phyloP scores from a whole-genome alignment of 2,888 invertebrate species.

The Fissipunctia ypsillon region DNA sequence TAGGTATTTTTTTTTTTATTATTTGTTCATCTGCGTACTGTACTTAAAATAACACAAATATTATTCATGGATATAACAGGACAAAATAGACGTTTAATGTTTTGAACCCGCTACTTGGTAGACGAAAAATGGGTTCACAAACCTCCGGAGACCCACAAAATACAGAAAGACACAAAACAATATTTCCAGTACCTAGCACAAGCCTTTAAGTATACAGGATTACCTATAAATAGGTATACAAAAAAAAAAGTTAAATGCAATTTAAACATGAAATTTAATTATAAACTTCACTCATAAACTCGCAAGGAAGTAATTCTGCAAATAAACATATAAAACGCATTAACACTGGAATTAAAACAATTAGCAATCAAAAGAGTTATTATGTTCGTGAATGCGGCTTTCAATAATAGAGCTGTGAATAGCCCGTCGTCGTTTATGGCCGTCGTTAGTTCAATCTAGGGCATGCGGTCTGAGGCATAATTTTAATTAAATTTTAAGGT shows the following conservation, averaged over 20 bases:
- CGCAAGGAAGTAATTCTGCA: conserved; percentile 10
- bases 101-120: no score
- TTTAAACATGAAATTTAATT: conserved; percentile 6
- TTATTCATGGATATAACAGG: background rate
- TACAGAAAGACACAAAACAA: background rate
- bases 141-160: no score
- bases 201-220: background rate
- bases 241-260: background rate
- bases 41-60: background rate
- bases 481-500: conserved; percentile 31
- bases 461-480: conserved; percentile 28
- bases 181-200: no score
- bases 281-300: conserved; percentile 10
- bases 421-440: conserved; percentile 44
- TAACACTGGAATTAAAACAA: conserved; percentile 51
- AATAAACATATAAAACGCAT: conserved; percentile 45
- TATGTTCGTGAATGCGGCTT: conserved; percentile 42
- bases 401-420: conserved; percentile 51
- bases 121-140: no score
- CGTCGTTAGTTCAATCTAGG: conserved; percentile 49
- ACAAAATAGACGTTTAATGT: background rate
- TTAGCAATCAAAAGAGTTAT: conserved; percentile 55
- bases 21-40: background rate
- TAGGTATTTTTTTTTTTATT: no score
- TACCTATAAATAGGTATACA: background rate